Base-by-base conservation (phyloP, 2,888 invertebrate genomes). In the Spodoptera picta region DNA sequence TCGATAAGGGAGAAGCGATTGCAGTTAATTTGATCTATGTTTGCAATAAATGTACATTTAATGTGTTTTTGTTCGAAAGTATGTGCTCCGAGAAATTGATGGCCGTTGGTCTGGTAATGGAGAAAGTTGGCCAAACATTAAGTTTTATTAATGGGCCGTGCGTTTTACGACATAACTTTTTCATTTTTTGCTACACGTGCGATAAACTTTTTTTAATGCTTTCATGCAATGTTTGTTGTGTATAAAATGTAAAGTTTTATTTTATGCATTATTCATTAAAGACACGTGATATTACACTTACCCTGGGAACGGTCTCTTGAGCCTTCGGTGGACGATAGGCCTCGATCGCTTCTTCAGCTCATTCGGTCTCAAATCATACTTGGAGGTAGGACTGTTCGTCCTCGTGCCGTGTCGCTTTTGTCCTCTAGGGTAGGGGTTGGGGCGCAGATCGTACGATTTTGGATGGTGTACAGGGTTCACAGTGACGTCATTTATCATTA, bases 221-320 rank as follows among this genome's bases (percentile, higher is more conserved):
- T 36, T 5, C 36, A 7, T 36, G 36, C 9, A 9, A 36, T 36
- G 9, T 36, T 36, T 36, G 36, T 9, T 36, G 7, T 36, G 9
- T 36, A 3, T 36, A 36, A 36, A 36, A 36, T 9, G 36, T 9
- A 36, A 36, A 36, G 9, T 36, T 9, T 36, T 36, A 36, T 9
- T 36, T 9, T 9, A 36, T 9, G 36, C 6, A 2, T 36, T 9
- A 36, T 36, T 2, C 7, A 36, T 36, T 36, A 9, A 36, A 36
- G 2, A 36, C 36, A 36, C n/a, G 3, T 41, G 12, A n/a, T 36
- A 45, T 47, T 14, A 2, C 52, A 76, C 88, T 81, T 80, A 94
- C 93, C 94, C 94, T 72, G 92, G 92, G 92, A 93, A 94, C 48
- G 92, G 93, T 83, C 90, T 90, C 53, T 84, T 92, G 19, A 94